Evolutionary conservation across 2,113 vertebrate species (phyloP).

Genomic region (Rutilus rutilus): DNA sequence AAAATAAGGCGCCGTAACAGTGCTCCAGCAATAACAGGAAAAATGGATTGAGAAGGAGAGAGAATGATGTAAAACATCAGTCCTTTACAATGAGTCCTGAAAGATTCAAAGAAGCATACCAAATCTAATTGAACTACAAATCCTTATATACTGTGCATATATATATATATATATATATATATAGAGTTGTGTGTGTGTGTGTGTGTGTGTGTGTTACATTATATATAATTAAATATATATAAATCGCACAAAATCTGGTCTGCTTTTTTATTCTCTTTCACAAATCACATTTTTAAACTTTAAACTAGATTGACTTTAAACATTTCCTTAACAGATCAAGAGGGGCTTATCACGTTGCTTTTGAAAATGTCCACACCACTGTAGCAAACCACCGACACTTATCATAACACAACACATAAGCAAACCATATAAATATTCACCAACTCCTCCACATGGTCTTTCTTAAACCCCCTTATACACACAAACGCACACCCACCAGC

Average conservation of each 20-base stretch:
- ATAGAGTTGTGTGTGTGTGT: accelerated
- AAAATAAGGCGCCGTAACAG: constrained; percentile 32
- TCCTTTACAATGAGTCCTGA: constrained; percentile 3
- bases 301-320: neutral
- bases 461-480: constrained; percentile 41
- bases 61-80: neutral
- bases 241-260: no score
- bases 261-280: no score
- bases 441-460: constrained; percentile 49
- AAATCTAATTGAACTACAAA: neutral
- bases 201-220: no score
- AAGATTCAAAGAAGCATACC: constrained; percentile 8
- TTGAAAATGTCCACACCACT: constrained; percentile 46
- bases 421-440: constrained; percentile 55
- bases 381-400: constrained; percentile 68
- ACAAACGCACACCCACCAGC: constrained; percentile 62
- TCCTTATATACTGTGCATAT: no score
- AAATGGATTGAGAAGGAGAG: constrained; percentile 7
- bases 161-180: no score
- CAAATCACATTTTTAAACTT: neutral
- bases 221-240: no score
- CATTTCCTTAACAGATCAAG: constrained; percentile 15
- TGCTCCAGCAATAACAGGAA: constrained; percentile 43
- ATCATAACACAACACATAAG: constrained; percentile 68
- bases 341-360: constrained; percentile 38